phyloP scores from a whole-genome alignment of 2,113 vertebrate genomes.

The Sylvilagus bachmani region DNA sequence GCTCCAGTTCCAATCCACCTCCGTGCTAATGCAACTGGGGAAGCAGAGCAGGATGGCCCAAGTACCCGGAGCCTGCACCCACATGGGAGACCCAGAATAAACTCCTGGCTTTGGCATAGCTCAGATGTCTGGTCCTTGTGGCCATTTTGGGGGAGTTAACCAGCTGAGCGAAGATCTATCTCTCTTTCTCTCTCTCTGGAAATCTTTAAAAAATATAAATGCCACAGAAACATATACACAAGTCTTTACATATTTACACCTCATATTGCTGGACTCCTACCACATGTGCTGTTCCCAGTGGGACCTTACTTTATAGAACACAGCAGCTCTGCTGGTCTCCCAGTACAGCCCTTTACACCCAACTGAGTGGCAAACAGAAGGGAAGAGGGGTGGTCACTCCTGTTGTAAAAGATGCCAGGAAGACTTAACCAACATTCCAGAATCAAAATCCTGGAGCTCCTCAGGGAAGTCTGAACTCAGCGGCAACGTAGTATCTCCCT shows the following conservation, averaged over 20 bases:
- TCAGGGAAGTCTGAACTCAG: not conserved
- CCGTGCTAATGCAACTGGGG: too few species aligned
- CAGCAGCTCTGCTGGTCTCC: not conserved
- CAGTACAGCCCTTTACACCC: not conserved
- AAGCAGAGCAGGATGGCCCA: too few species aligned
- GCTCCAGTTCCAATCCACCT: too few species aligned
- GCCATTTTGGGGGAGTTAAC: too few species aligned
- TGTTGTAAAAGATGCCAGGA: not conserved
- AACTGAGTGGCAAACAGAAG: conserved; percentile 37
- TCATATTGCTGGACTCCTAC: not conserved
- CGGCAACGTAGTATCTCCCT: not conserved
- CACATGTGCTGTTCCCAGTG: not conserved
- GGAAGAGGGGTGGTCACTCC: not conserved
- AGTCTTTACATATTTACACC: conserved; percentile 46
- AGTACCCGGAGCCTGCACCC: too few species aligned
- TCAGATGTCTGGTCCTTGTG: too few species aligned
- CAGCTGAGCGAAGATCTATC: not conserved
- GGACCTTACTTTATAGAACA: not conserved
- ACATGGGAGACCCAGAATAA: too few species aligned
- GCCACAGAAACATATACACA: conserved; percentile 13
- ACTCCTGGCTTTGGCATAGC: too few species aligned
- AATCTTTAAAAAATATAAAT: too few species aligned
- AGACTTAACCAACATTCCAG: conserved; percentile 47
- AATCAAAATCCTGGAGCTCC: conserved; percentile 36
- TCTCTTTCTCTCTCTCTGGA: too few species aligned